Conservation (phyloP, 2,797 vertebrate genomes). For the Lithobates sylvaticus region DNA sequence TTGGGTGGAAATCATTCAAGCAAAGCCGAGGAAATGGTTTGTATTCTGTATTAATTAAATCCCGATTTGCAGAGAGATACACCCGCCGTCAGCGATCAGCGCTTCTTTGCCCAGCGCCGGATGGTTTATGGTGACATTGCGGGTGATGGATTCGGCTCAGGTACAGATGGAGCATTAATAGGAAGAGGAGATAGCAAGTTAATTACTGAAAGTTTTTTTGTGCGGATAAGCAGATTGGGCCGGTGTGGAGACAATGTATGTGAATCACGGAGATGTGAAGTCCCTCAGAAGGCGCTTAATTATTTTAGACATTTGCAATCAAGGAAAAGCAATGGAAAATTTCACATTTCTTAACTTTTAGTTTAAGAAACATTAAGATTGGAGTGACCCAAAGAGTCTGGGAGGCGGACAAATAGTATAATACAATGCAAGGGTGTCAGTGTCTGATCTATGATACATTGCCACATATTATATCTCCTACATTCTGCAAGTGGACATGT, state of each 20-base stretch:
- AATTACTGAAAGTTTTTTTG: not conserved
- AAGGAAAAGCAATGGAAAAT: not conserved
- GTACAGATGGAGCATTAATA: slow-evolving; percentile 2
- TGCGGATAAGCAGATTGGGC: not conserved
- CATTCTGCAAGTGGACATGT: no score
- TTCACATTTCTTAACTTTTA: not conserved
- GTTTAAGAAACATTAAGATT: no score
- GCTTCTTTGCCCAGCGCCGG: not conserved
- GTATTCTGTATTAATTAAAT: not conserved
- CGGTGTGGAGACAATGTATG: not conserved
- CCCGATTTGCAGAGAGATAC: not conserved
- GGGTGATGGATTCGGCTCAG: not conserved
- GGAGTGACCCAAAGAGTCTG: no score
- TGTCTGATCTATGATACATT: no score
- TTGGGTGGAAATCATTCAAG: not conserved
- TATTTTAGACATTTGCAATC: not conserved
- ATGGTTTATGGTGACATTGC: slow-evolving; percentile 8
- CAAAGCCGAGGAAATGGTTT: not conserved
- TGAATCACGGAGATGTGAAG: not conserved
- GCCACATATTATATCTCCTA: no score
- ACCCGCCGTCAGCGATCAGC: not conserved
- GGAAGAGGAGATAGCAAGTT: not conserved
- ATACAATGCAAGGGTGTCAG: no score
- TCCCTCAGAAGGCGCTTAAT: not conserved
- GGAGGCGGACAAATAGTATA: no score